Evolutionary conservation across 2,888 invertebrate species (phyloP).

Genomic region (Strigamia crassipes): DNA sequence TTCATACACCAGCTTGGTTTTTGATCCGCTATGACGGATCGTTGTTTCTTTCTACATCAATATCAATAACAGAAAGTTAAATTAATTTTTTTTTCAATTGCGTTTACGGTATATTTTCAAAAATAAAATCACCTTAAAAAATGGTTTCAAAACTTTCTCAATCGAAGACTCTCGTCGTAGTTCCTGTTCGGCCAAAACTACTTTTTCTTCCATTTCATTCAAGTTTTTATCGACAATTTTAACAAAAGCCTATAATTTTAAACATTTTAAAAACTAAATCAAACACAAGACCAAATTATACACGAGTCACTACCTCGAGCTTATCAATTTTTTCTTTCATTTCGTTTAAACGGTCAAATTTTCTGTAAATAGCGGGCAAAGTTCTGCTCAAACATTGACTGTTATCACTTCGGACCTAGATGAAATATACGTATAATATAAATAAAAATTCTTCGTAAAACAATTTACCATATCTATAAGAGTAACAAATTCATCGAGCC

Average conservation of each 20-base stretch:
- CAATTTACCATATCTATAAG: constrained; percentile 18
- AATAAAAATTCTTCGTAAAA: neutral
- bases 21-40: neutral
- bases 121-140: constrained; percentile 1
- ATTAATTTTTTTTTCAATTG: neutral
- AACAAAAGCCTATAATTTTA: neutral
- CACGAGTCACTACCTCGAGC: neutral
- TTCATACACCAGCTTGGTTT: neutral
- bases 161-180: neutral
- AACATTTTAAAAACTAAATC: no score
- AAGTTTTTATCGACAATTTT: neutral
- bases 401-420: constrained; percentile 2
- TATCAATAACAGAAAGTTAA: neutral
- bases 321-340: constrained; percentile 37
- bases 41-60: neutral
- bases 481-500: constrained; percentile 4
- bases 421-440: neutral
- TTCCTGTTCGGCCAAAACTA: neutral
- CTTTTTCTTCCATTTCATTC: neutral
- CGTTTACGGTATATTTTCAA: neutral
- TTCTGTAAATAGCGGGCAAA: neutral
- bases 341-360: constrained; percentile 1
- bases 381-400: constrained; percentile 15
- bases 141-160: constrained; percentile 29
- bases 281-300: neutral